A percentile compares a stretch with the other conserved stretches of the same genome.
phyloP scores from a whole-genome alignment of 2,888 invertebrate genomes.

The Conistra vaccinii region DNA sequence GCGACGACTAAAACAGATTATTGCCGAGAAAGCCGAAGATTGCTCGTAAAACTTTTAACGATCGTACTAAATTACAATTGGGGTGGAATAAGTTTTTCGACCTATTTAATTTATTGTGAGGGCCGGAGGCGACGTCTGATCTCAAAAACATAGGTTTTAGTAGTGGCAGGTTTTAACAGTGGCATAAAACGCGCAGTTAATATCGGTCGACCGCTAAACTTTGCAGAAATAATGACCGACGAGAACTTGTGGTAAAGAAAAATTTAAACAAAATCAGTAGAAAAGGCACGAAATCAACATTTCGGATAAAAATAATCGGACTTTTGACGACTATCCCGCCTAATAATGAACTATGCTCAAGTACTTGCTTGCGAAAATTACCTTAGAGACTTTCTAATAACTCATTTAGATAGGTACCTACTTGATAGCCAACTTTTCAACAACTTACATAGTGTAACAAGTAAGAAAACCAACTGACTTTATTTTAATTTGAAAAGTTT shows the following conservation, averaged over 20 bases:
- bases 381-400: constrained; percentile 11
- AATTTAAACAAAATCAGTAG: too few relatives aligned
- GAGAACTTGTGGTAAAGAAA: not conserved
- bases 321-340: not conserved
- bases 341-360: not conserved
- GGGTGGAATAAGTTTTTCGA: constrained; percentile 79
- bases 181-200: constrained; percentile 62
- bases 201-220: constrained; percentile 35
- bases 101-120: constrained; percentile 80
- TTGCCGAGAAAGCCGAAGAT: constrained; percentile 80
- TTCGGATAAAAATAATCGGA: not conserved
- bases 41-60: constrained; percentile 86
- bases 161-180: constrained; percentile 50
- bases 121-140: constrained; percentile 68
- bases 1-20: constrained; percentile 81
- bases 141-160: constrained; percentile 70
- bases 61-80: constrained; percentile 83
- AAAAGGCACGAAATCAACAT: not conserved
- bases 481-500: constrained; percentile 59
- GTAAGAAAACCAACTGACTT: constrained; percentile 22
- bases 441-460: constrained; percentile 19
- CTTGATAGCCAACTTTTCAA: constrained; percentile 18
- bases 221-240: not conserved
- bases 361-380: not conserved
- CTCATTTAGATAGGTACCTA: constrained; percentile 9